Conservation (phyloP, 2,888 invertebrate genomes). For the Stenodera caucasica region DNA sequence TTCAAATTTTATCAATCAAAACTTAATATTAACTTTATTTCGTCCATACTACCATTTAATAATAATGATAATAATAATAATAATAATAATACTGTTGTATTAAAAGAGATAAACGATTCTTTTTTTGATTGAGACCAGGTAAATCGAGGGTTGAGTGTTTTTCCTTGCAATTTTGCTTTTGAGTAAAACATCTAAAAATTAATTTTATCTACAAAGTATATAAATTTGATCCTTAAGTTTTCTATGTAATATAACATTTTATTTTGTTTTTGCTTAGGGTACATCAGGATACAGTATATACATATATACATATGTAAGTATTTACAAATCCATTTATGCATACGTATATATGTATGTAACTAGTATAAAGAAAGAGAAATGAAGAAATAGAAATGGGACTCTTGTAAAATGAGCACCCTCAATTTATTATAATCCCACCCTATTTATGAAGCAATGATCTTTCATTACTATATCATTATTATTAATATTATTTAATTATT, state of each 20-base stretch:
- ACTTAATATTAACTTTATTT: no score
- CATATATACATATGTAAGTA: no score
- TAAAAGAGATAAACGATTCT: not conserved
- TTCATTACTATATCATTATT: not conserved
- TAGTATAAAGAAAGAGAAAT: no score
- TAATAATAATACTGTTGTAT: constrained; percentile 7
- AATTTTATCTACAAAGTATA: constrained; percentile 48
- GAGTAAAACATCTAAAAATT: constrained; percentile 40
- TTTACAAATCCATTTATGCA: no score
- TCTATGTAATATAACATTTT: constrained; percentile 51
- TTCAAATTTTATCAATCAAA: no score
- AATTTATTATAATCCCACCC: not conserved
- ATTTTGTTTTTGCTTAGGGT: not conserved
- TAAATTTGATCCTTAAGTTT: constrained; percentile 50
- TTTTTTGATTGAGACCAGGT: no score
- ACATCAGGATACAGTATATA: not conserved
- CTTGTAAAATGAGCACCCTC: no score
- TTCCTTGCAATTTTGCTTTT: no score
- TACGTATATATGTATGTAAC: no score
- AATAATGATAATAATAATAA: constrained; percentile 14
- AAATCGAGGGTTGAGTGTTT: no score
- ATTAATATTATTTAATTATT: constrained; percentile 15
- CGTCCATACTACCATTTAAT: no score
- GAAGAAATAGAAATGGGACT: no score
- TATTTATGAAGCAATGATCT: not conserved